Percentiles rank a stretch among this genome's conserved stretches.
Conservation (phyloP, 2,888 invertebrate genomes). For the Sabatieria punctata region DNA sequence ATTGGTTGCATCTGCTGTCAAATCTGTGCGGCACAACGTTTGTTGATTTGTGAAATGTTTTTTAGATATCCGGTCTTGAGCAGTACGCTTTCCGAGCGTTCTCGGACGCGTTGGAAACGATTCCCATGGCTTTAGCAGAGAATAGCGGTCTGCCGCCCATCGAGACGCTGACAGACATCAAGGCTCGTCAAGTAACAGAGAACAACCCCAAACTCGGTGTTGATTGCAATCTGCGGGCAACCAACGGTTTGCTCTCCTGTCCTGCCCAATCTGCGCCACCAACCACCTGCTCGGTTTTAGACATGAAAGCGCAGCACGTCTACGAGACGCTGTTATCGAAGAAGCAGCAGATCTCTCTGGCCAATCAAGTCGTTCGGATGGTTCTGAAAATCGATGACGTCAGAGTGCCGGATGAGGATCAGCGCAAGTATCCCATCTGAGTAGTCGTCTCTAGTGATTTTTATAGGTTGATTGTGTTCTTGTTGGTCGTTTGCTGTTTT, state of each 20-base stretch:
- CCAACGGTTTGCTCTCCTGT: constrained; percentile 34
- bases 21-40: background rate
- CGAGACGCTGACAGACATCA: constrained; percentile 71
- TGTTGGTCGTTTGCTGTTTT: no score
- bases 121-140: constrained; percentile 87
- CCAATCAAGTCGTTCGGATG: constrained; percentile 97
- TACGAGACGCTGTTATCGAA: constrained; percentile 92
- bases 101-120: constrained; percentile 80
- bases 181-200: constrained; percentile 67
- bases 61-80: constrained; percentile 59
- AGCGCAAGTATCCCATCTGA: constrained; percentile 10
- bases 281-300: no score
- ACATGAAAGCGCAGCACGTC: constrained; percentile 87
- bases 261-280: no score
- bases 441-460: no score
- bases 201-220: constrained; percentile 73
- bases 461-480: no score
- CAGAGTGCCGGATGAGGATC: constrained; percentile 42
- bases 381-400: constrained; percentile 98
- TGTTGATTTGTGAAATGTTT: background rate
- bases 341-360: constrained; percentile 85
- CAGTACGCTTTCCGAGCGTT: constrained; percentile 93
- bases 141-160: constrained; percentile 86
- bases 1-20: no score
- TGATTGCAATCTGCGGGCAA: constrained; percentile 75